phyloP scores from a whole-genome alignment of 2,888 invertebrate genomes.

The Capitulum mitella region DNA sequence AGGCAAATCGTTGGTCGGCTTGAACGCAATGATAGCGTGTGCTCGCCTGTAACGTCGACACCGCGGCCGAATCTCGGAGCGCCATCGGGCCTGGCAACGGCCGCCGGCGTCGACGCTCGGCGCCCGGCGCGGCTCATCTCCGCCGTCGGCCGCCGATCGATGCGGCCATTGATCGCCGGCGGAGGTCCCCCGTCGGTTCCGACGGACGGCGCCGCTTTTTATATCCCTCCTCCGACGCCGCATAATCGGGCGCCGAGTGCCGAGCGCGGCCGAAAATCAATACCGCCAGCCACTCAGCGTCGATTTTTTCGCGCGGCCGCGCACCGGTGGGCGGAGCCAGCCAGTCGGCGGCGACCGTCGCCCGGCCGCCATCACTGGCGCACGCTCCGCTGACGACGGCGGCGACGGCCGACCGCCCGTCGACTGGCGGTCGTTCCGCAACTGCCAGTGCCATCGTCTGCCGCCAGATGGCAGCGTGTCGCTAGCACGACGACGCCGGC shows the following conservation, averaged over 20 bases:
- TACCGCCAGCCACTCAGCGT: slow-evolving; percentile 2
- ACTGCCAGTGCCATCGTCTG: not conserved
- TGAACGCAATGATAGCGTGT: no score
- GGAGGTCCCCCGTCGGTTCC: not conserved
- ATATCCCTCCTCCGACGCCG: not conserved
- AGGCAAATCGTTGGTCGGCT: no score
- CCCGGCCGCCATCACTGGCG: not conserved
- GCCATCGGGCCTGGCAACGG: no score
- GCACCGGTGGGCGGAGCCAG: not conserved
- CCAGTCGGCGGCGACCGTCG: not conserved
- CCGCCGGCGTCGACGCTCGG: no score
- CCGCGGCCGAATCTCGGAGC: no score
- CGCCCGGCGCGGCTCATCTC: no score
- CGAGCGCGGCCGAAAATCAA: not conserved
- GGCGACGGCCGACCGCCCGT: not conserved
- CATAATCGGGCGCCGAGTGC: not conserved
- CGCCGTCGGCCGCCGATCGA: not conserved
- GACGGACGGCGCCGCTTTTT: not conserved
- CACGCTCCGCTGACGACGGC: not conserved
- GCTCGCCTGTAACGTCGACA: no score
- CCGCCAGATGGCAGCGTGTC: not conserved
- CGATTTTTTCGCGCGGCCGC: slow-evolving; percentile 1
- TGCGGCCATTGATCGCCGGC: slow-evolving; percentile 8
- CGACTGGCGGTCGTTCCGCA: not conserved
- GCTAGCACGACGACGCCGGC: no score